Conservation (phyloP, 30 jellyfish, hydroid and myxozoan genomes). For the Turritopsis rubra region DNA sequence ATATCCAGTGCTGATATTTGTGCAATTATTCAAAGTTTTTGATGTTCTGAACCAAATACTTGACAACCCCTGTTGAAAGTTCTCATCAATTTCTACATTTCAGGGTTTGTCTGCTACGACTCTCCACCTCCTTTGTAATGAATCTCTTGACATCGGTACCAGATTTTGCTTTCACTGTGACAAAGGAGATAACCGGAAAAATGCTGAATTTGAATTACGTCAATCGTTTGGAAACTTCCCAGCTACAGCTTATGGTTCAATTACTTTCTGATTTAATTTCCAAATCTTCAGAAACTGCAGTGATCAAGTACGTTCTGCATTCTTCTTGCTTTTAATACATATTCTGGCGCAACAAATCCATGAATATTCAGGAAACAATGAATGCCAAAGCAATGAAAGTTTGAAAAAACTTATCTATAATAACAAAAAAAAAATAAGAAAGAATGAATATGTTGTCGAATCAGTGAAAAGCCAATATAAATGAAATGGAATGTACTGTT, state of each 20-base stretch:
- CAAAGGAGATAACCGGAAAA: not conserved
- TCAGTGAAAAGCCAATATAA: too few relatives aligned
- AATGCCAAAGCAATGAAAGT: too few relatives aligned
- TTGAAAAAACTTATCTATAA: too few relatives aligned
- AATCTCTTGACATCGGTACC: not conserved
- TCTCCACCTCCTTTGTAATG: conserved; percentile 14
- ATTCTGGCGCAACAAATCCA: too few relatives aligned
- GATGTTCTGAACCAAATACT: too few relatives aligned
- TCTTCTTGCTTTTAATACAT: not conserved
- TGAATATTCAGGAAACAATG: too few relatives aligned
- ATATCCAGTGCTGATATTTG: too few relatives aligned
- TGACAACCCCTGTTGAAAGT: too few relatives aligned
- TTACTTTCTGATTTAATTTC: conserved; percentile 17
- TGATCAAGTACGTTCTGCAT: not conserved
- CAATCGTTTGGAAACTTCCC: conserved; percentile 18
- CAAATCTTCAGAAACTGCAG: not conserved
- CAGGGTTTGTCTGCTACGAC: conserved; percentile 27
- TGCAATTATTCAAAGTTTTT: too few relatives aligned
- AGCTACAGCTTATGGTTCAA: conserved; percentile 27
- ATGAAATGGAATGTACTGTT: too few relatives aligned
- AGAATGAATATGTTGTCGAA: too few relatives aligned
- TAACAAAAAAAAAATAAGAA: too few relatives aligned
- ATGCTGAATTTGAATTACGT: conserved; percentile 13
- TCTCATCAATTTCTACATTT: not conserved
- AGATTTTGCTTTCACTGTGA: conserved; percentile 19